A percentile compares a stretch with the other conserved stretches of the same genome.
phyloP scores from a whole-genome alignment of 2,113 vertebrate species.

The Melanerpes formicivorus region DNA sequence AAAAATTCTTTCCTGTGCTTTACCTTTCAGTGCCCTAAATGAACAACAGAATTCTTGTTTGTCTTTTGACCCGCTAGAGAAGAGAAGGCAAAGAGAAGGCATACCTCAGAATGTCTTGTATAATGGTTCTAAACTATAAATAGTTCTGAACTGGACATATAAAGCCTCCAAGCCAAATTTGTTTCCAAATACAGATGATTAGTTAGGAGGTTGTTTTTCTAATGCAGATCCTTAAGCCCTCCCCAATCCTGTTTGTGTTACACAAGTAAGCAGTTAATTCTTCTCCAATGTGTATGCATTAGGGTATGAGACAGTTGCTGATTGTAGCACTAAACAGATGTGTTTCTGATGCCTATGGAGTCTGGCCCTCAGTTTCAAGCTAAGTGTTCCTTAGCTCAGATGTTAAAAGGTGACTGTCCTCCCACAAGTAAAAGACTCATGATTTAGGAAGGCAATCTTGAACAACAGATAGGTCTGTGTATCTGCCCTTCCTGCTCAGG shows the following conservation, averaged over 20 bases:
- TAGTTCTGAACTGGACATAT: background rate
- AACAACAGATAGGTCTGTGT: background rate
- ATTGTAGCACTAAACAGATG: background rate
- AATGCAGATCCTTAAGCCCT: background rate
- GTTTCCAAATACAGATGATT: background rate
- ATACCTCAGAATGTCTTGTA: background rate
- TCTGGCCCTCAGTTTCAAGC: background rate
- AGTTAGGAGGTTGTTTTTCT: background rate
- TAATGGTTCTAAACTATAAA: background rate
- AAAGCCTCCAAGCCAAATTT: background rate
- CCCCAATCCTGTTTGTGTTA: background rate
- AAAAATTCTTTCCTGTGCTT: background rate
- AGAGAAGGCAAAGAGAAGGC: background rate
- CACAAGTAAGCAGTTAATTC: background rate
- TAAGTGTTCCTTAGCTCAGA: background rate
- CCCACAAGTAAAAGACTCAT: background rate
- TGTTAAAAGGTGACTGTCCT: background rate
- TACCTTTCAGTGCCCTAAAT: background rate
- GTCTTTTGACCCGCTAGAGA: background rate
- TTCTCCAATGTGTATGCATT: background rate
- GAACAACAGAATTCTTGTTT: background rate
- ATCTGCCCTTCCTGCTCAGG: background rate
- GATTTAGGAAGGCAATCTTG: background rate
- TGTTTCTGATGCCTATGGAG: background rate
- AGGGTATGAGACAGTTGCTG: background rate